Evolutionary conservation across 2,888 invertebrate species (phyloP).

Genomic region (Tetranychus piercei): DNA sequence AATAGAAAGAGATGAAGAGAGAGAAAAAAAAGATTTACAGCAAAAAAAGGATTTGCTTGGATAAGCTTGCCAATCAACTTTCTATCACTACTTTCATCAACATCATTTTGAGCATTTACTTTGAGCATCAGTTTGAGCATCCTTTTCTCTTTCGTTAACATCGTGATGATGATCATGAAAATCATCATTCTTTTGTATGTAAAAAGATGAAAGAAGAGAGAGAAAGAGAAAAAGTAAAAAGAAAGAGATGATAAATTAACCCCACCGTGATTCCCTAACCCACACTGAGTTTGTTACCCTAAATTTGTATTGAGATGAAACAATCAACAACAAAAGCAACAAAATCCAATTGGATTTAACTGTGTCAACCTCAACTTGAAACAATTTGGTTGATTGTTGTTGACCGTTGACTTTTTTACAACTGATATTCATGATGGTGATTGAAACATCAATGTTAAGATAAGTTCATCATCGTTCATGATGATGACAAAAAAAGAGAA

Average conservation of each 20-base stretch:
- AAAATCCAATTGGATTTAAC: not conserved
- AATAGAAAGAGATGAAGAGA: not conserved
- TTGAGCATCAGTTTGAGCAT: not conserved
- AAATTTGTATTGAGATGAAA: not conserved
- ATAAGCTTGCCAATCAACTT: slow-evolving; percentile 1
- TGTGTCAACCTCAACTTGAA: not conserved
- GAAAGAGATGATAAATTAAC: not conserved
- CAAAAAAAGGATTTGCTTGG: not conserved
- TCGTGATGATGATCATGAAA: not conserved
- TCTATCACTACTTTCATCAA: not conserved
- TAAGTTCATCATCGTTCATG: not conserved
- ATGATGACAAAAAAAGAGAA: not conserved
- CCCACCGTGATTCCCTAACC: not conserved
- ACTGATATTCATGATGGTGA: not conserved
- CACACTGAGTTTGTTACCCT: not conserved
- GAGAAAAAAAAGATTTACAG: not conserved
- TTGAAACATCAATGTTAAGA: not conserved
- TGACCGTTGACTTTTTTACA: not conserved
- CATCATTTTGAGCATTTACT: not conserved
- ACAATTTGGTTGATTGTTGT: not conserved
- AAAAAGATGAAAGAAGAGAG: not conserved
- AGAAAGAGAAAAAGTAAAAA: not conserved
- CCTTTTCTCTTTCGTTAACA: not conserved
- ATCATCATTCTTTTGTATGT: not conserved
- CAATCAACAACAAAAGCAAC: not conserved